Evolutionary conservation across 1,140 invertebrate genomes (phyloP).

Genomic region (Thereuonema tuberculata): DNA sequence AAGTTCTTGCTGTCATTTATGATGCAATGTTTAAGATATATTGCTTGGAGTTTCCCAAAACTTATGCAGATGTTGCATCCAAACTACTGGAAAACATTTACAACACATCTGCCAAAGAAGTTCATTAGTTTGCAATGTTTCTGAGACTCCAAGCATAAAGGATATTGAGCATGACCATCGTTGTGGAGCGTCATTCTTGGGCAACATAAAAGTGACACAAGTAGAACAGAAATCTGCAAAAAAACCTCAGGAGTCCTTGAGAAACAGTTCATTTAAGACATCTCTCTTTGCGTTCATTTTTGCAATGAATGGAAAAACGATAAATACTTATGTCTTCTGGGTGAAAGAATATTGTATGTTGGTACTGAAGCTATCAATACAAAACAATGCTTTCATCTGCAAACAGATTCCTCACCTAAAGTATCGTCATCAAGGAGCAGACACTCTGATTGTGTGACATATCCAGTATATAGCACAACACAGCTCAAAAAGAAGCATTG

Average conservation of each 20-base stretch:
- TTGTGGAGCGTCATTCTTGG: not conserved
- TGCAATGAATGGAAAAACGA: not conserved
- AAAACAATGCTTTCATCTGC: constrained; percentile 2
- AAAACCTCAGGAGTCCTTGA: constrained; percentile 1
- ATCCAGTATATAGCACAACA: not conserved
- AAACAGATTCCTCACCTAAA: not conserved
- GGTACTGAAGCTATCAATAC: not conserved
- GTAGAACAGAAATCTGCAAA: not conserved
- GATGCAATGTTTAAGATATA: constrained; percentile 1
- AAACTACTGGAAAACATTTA: constrained; percentile 3
- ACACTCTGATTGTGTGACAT: not conserved
- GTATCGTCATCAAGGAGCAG: not conserved
- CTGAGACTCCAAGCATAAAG: constrained; percentile 1
- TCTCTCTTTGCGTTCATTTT: not conserved
- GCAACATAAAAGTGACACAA: not conserved
- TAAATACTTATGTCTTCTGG: constrained; percentile 1
- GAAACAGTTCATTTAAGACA: constrained; percentile 2
- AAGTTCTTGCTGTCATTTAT: not conserved
- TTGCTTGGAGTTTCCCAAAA: constrained; percentile 2
- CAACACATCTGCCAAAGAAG: constrained; percentile 1
- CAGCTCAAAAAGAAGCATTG: not conserved
- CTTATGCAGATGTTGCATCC: not conserved
- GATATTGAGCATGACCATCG: not conserved
- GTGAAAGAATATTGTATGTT: not conserved
- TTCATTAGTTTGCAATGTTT: not conserved